A percentile compares a stretch with the other conserved stretches of the same genome.
Conservation (phyloP, 2,888 invertebrate genomes). For the Camponotus fellah region DNA sequence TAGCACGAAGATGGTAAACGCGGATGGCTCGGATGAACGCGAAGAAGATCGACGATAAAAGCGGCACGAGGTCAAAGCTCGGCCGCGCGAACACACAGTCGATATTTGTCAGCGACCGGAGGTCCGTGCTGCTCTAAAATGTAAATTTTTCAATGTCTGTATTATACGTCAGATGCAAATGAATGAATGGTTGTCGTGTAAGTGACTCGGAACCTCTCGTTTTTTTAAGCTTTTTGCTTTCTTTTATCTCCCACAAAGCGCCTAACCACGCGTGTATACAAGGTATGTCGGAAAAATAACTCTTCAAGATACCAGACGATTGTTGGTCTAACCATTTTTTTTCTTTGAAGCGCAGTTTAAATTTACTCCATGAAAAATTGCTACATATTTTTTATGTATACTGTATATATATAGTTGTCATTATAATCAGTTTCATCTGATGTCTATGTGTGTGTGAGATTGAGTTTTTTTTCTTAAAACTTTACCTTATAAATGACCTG, state of each 20-base stretch:
- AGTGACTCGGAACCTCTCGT: conserved; percentile 2
- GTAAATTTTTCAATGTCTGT: conserved; percentile 14
- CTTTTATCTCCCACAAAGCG: conserved; percentile 19
- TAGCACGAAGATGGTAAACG: conserved; percentile 33
- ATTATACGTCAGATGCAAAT: neutral
- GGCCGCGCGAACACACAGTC: neutral
- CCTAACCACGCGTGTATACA: neutral
- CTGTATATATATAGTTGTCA: neutral
- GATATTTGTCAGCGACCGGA: conserved; percentile 15
- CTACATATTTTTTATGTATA: neutral
- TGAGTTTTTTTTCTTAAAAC: neutral
- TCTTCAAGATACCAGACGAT: neutral
- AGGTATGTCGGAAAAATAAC: conserved; percentile 19
- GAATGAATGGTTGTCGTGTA: neutral
- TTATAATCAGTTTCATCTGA: conserved; percentile 6
- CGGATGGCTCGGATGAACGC: neutral
- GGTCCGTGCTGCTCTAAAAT: neutral
- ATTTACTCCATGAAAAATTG: conserved; percentile 27
- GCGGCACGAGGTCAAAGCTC: conserved; percentile 36
- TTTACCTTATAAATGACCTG: neutral
- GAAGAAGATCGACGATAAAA: conserved; percentile 24
- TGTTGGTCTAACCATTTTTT: conserved; percentile 1
- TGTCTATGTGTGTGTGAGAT: neutral
- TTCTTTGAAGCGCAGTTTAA: conserved; percentile 16
- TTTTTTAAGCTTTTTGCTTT: neutral